Percentiles rank a stretch among this genome's conserved stretches.
phyloP scores from a whole-genome alignment of 2,888 invertebrate genomes.

The Aphrophora alni region DNA sequence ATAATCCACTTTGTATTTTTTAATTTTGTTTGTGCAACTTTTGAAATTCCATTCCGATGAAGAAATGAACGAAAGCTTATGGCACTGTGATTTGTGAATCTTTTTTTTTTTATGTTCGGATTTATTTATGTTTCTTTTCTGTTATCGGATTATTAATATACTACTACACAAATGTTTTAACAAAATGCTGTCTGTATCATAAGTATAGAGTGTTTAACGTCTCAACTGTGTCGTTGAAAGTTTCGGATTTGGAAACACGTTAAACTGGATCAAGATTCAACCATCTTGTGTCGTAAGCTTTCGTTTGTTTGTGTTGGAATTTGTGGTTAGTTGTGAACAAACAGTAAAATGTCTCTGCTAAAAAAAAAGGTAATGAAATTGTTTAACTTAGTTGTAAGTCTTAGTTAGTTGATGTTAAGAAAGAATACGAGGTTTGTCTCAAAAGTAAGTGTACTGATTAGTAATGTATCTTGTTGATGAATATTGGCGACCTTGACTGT shows the following conservation, averaged over 20 bases:
- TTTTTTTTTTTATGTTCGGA: background rate
- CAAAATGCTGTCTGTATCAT: background rate
- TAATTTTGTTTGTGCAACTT: background rate
- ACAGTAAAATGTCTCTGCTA: background rate
- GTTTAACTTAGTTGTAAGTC: no score
- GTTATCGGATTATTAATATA: background rate
- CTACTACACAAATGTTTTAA: background rate
- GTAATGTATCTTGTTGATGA: no score
- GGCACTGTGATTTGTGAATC: background rate
- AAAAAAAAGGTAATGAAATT: background rate
- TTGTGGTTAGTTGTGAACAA: background rate
- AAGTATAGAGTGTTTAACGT: background rate
- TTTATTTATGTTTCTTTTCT: background rate
- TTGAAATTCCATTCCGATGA: background rate
- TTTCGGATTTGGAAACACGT: background rate
- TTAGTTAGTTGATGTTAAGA: no score
- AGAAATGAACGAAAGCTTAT: slow-evolving; percentile 5
- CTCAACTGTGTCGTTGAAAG: background rate
- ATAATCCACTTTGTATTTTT: background rate
- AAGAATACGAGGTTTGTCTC: no score
- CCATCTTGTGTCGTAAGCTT: background rate
- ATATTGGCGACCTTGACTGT: no score
- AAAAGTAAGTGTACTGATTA: no score
- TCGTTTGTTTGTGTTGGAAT: background rate
- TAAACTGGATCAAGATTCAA: background rate